Conservation (phyloP, 2,888 invertebrate species). For the Trachelus iudaicus region DNA sequence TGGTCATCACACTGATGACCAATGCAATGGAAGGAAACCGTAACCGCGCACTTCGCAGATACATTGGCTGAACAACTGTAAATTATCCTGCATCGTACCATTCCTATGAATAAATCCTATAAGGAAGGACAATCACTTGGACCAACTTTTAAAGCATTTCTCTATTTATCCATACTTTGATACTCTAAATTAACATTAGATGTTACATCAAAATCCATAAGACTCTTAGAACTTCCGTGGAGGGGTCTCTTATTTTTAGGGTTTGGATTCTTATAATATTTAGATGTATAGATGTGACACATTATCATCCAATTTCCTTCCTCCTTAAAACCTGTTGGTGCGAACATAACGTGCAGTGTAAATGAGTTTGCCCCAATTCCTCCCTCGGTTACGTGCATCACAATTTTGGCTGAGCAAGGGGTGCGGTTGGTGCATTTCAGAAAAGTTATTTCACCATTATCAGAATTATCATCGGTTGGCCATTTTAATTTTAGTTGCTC, state of each 20-base stretch:
- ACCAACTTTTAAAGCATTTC: background rate
- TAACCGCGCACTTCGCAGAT: conserved; percentile 41
- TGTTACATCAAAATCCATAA: no score
- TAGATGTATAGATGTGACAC: background rate
- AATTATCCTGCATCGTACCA: background rate
- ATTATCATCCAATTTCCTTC: background rate
- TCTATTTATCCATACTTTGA: background rate
- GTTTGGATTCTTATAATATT: background rate
- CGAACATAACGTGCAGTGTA: background rate
- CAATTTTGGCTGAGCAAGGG: background rate
- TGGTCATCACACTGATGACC: conserved; percentile 39
- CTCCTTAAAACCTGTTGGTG: background rate
- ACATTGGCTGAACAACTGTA: conserved; percentile 34
- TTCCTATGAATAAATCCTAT: background rate
- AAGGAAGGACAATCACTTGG: background rate
- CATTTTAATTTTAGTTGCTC: background rate
- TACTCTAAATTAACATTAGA: background rate
- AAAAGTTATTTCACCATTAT: conserved; percentile 3
- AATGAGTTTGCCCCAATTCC: background rate
- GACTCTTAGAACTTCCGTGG: background rate
- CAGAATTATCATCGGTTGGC: background rate
- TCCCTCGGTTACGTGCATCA: conserved; percentile 1
- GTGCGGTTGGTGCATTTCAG: conserved; percentile 12
- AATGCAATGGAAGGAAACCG: conserved; percentile 47
- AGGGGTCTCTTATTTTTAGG: background rate